These are phyloP conservation scores for Nomia melanderi DNA, from an alignment of 1,140 invertebrate species.

Conservation along the genomic window DNA sequence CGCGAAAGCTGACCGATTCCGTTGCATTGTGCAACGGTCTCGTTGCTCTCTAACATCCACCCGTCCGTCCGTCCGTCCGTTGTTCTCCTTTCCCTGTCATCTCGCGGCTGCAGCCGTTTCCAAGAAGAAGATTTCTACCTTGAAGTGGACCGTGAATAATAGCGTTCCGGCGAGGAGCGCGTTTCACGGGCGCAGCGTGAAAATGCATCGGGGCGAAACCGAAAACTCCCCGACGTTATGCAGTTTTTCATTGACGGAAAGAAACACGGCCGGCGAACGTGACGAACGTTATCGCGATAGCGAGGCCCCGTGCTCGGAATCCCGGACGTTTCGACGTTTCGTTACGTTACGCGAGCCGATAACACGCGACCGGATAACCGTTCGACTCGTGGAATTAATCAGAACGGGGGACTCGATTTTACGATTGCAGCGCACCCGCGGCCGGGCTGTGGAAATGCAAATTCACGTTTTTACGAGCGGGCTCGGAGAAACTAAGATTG, in stretches of 20 bases:
- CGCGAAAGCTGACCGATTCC: not conserved
- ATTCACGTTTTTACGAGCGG: too few relatives aligned
- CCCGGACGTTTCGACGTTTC: too few relatives aligned
- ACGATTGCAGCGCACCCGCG: too few relatives aligned
- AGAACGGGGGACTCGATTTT: too few relatives aligned
- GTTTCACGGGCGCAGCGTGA: slow-evolving; percentile 2
- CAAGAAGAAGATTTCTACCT: slow-evolving; percentile 45
- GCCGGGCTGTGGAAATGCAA: too few relatives aligned
- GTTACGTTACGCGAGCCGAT: too few relatives aligned
- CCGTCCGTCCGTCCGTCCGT: not conserved
- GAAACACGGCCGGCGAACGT: not conserved
- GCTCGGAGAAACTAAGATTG: too few relatives aligned
- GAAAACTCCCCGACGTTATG: not conserved
- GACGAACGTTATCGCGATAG: too few relatives aligned
- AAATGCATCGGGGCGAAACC: slow-evolving; percentile 32
- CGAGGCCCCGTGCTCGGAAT: too few relatives aligned
- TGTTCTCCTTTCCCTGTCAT: not conserved
- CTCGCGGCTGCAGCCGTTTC: not conserved
- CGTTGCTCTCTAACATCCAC: not conserved
- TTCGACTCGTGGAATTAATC: too few relatives aligned
- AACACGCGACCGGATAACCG: too few relatives aligned
- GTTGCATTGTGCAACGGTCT: not conserved
- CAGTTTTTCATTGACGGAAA: slow-evolving; percentile 15
- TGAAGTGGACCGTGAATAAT: slow-evolving; percentile 45
- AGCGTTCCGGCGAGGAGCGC: slow-evolving; percentile 21